These are phyloP conservation scores for Numenius phaeopus DNA, from an alignment of 2,797 vertebrate genomes.

Conservation along the genomic window DNA sequence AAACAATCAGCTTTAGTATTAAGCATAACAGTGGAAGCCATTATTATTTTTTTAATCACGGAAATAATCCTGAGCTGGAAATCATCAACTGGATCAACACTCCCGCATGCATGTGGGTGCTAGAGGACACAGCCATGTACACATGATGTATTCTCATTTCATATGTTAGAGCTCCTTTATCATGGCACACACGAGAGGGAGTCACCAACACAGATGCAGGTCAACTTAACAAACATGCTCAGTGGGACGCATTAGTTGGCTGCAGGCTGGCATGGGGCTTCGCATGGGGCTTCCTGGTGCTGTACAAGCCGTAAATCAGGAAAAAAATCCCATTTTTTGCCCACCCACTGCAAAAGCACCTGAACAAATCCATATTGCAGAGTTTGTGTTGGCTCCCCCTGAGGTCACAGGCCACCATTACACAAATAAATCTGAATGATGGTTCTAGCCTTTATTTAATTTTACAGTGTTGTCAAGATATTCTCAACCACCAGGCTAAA, in stretches of 20 bases:
- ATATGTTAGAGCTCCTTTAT: not conserved
- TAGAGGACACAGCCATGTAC: not conserved
- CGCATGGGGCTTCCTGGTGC: not conserved
- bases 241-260: not conserved
- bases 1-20: not conserved
- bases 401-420: not conserved
- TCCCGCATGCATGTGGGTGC: not conserved
- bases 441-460: not conserved
- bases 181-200: not conserved
- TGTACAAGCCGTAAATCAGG: not conserved
- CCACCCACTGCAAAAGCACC: not conserved
- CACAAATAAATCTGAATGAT: not conserved
- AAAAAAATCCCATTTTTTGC: not conserved
- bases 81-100: not conserved
- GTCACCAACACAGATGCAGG: fast-evolving
- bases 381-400: not conserved
- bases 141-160: not conserved
- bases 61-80: not conserved
- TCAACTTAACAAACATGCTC: not conserved
- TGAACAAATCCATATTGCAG: not conserved
- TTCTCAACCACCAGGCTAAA: not conserved
- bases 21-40: not conserved
- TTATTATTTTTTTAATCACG: not conserved
- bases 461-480: not conserved
- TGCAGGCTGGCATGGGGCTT: not conserved